Base-by-base conservation (phyloP, 2,113 vertebrate species). In the Pterophyllum scalare region DNA sequence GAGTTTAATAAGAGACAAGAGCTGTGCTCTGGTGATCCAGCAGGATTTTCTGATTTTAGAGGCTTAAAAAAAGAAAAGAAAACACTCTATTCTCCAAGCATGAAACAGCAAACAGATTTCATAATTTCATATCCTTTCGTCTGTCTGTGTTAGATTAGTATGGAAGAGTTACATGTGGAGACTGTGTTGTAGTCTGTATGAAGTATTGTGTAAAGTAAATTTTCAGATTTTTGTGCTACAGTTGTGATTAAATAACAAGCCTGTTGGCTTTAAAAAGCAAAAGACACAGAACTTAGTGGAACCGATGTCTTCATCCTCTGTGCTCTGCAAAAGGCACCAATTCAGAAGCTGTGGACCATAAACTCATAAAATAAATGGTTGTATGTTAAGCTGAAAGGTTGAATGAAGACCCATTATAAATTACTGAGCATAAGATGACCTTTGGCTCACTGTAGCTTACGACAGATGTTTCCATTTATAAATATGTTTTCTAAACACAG, bases 161-260 rank as follows among this genome's bases (percentile, higher is more conserved):
- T 24, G 15, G 58, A 64, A 20, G n/a, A 24, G 43, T 10, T 24
- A n/a, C 6, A 43, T 70, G 40, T 20, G 15, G 24, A 49, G 15
- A 2, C 15, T 49, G 65, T 38, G 35, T 35, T 35, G 35, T 35
- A 35, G 35, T 38, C 35, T 38, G 35, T 38, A 9, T 38, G 10
- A 28, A 28, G 40, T 43, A 70, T 19, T 1, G 4, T 19, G 9
- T 49, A 28, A 22, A 11, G 22, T 46, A 67, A 67, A 19, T 52
- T 75, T 80, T 77, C 10, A 52, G 8, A 52, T 79, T 83, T 59
- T 24, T 77, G 35, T 17, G 77, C 33, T 26, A 20, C 17, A 74
- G 3, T 31, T 67, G 40, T 49, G 40, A 28, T 49, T 46, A 65
- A 82, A 17, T 28, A 43, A 85, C 28, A 77, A 56, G 38, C 35